Base-by-base conservation (phyloP, 1,140 invertebrate species). In the Rhagoletis zephyria region DNA sequence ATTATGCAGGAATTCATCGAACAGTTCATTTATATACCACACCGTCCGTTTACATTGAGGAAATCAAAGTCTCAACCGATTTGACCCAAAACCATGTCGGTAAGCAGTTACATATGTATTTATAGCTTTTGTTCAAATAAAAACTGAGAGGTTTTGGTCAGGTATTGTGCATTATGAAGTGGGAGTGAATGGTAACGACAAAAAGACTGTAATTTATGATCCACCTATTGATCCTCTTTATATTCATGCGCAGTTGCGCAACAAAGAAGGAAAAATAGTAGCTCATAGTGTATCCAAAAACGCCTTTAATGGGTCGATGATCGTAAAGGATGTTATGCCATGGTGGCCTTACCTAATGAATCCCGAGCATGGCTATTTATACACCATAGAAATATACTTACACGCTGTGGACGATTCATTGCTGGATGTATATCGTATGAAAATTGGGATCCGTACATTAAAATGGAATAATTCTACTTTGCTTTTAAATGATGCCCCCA, bases 1-100 rank as follows among this genome's bases (percentile, higher is more conserved):
- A 99, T 93, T 99, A 99, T 93, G 98, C 98, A 5, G 98, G 98
- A 1, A 98, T 99, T 87, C 97, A 99, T 93, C 95, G 98, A 67
- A 95, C 97, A 48, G 98, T 99, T 19, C 95, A 96, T 89, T 90
- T 99, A 0, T 97, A 98, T 91, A 96, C 97, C 0, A 98, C 97
- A 12, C 98, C 98, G 2, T 93, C 93, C 67, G 92, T 94, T 4
- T 97, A 96, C 90, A 96, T 99, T 40, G 95, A 97, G 89, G 98
- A 98, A 91, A 95, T 99, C 30, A 95, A 95, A 10, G 94, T 98
- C 16, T 95, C 94, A 74, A 98, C 97, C 1, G 94, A 95, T 87
- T 91, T 96, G 61, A 93, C 19, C 2, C n/a, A 60, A 12, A 86
- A 88, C 3, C 86, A 87, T 48, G 87, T 63, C 42, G 85, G 85